Conservation (phyloP, 2,797 vertebrate species). For the Corythornis leucogaster region DNA sequence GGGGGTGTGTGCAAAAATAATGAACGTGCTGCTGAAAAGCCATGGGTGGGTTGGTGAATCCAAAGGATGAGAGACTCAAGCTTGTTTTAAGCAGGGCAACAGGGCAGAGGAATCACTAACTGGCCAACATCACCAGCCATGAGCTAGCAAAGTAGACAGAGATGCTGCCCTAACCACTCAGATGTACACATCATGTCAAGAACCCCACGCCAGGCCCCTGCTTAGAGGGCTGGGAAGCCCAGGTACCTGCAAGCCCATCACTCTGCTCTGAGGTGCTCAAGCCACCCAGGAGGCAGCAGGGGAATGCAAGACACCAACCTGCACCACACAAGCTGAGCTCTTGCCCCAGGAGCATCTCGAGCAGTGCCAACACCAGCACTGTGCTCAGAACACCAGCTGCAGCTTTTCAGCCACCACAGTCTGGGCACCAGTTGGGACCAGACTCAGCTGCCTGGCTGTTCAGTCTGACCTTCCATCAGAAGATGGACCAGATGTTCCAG, state of each 20-base stretch:
- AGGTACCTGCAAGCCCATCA: neutral
- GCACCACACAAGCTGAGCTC: neutral
- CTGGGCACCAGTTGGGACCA: neutral
- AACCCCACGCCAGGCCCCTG: neutral
- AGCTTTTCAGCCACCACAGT: neutral
- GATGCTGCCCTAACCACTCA: neutral
- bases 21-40: fast-evolving
- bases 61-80: neutral
- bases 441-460: neutral
- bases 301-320: fast-evolving
- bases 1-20: fast-evolving
- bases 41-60: neutral
- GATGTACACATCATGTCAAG: fast-evolving
- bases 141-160: neutral
- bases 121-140: neutral
- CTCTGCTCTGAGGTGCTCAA: neutral
- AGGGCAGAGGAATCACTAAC: neutral
- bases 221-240: neutral
- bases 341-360: neutral
- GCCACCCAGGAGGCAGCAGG: neutral
- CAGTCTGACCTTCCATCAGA: neutral
- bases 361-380: fast-evolving
- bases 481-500: conserved; percentile 33
- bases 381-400: neutral
- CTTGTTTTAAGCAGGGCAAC: neutral